These are phyloP conservation scores for Hybos culiciformis DNA, from an alignment of 2,888 invertebrate genomes.

Conservation along the genomic window DNA sequence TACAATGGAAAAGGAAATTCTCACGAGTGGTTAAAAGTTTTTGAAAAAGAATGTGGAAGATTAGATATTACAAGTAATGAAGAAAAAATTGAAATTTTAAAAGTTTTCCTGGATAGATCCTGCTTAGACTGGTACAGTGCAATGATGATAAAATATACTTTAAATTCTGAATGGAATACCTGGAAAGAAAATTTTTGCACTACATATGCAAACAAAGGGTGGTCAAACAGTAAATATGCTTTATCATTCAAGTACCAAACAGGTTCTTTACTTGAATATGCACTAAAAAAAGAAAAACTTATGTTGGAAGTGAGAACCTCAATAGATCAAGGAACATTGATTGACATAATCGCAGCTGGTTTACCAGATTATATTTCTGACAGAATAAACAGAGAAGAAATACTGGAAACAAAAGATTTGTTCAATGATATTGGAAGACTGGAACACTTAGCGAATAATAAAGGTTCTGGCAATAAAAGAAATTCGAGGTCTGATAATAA, in stretches of 20 bases:
- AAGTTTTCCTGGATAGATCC: slow-evolving; percentile 15
- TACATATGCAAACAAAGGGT: slow-evolving; percentile 20
- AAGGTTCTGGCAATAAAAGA: slow-evolving; percentile 11
- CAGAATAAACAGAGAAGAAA: slow-evolving; percentile 20
- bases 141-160: slow-evolving; percentile 15
- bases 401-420: slow-evolving; percentile 20
- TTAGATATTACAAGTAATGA: slow-evolving; percentile 7
- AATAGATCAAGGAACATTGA: slow-evolving; percentile 11
- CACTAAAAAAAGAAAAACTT: slow-evolving; percentile 13
- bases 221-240: slow-evolving; percentile 18
- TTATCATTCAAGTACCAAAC: slow-evolving; percentile 16
- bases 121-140: slow-evolving; percentile 17
- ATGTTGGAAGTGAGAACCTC: slow-evolving; percentile 12
- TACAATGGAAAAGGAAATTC: slow-evolving; percentile 1
- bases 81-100: slow-evolving; percentile 15
- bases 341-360: slow-evolving; percentile 21
- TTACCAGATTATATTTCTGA: slow-evolving; percentile 17
- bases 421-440: slow-evolving; percentile 21
- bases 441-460: slow-evolving; percentile 19
- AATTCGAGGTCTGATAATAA: slow-evolving; percentile 2
- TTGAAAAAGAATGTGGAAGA: slow-evolving; percentile 11
- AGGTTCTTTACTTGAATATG: slow-evolving; percentile 18
- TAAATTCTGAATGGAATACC: slow-evolving; percentile 14
- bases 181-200: slow-evolving; percentile 17
- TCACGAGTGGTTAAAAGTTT: slow-evolving; percentile 12